Evolutionary conservation across 2,113 vertebrate genomes (phyloP), one percentile per base, ranked within the genome.

Genomic region (Laticauda laticaudata): DNA sequence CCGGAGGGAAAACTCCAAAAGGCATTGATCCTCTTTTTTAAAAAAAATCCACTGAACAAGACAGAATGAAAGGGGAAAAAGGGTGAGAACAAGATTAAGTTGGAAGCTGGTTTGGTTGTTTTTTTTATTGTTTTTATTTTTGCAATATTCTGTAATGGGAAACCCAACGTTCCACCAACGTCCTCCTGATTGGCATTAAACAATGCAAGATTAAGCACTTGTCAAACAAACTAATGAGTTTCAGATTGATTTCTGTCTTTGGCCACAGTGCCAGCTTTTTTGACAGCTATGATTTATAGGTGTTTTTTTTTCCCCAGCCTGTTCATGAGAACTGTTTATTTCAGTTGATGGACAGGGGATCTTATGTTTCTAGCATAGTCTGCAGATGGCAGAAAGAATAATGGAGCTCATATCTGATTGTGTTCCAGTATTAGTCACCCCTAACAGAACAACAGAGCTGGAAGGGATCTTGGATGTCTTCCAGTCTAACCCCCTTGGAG

Each of bases 161-260:
- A 97, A 94, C 91, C 57, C 94, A 95, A 94, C 95, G 4, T 97
- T 97, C 94, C 95, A 95, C 94, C 95, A 24, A 87, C 95, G 90
- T 95, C 96, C 95, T 96, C 94, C 93, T 91, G 56, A 93, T 92
- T 91, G 81, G 94, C 96, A 96, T 97, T 97, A 97, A 97, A 98
- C 96, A 97, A 97, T 97, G 95, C 95, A 96, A 97, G 97, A 97
- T 98, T 97, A 98, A 97, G 94, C 95, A 97, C 97, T 97, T 97
- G 97, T 98, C 98, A 98, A 96, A 94, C 1, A 56, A 97, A 97
- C 97, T 97, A 98, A 98, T 97, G 97, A 97, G 96, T 97, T 98
- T 98, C 97, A 96, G 97, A 98, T 98, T 98, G 98, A 98, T 98
- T 98, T 97, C 97, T 97, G 97, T 98, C 97, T 97, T 97, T 94